phyloP scores from a whole-genome alignment of 2,888 invertebrate species.

The Cancer borealis region DNA sequence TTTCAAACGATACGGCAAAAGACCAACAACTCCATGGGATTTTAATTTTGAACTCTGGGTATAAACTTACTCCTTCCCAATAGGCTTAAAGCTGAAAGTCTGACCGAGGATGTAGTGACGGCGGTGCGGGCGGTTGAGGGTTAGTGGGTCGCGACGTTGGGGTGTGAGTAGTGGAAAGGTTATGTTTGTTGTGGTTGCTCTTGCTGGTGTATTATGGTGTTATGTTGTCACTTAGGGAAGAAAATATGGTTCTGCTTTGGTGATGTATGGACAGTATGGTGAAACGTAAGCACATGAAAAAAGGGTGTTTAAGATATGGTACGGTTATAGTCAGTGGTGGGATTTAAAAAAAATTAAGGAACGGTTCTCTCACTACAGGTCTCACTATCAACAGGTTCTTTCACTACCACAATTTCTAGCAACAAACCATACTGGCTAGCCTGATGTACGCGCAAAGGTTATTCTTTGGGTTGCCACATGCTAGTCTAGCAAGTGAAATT shows the following conservation, averaged over 20 bases:
- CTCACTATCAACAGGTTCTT: too few relatives aligned
- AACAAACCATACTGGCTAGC: too few relatives aligned
- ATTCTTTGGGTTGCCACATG: too few relatives aligned
- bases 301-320: neutral
- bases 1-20: conserved; percentile 41
- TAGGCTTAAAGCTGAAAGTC: conserved; percentile 9
- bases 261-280: neutral
- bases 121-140: neutral
- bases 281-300: neutral
- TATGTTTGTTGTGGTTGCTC: neutral
- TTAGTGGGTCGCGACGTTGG: neutral
- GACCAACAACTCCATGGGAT: conserved; percentile 35
- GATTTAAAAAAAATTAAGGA: too few relatives aligned
- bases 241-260: neutral
- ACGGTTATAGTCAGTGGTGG: too few relatives aligned
- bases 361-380: too few relatives aligned
- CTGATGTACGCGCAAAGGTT: too few relatives aligned
- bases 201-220: neutral
- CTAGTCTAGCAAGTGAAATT: too few relatives aligned
- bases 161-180: neutral
- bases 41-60: conserved; percentile 32
- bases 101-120: neutral
- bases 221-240: neutral
- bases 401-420: too few relatives aligned
- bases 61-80: conserved; percentile 30